Percentiles rank a stretch among this genome's conserved stretches.
phyloP scores from a whole-genome alignment of 2,113 vertebrate species.

The Maccullochella peelii region DNA sequence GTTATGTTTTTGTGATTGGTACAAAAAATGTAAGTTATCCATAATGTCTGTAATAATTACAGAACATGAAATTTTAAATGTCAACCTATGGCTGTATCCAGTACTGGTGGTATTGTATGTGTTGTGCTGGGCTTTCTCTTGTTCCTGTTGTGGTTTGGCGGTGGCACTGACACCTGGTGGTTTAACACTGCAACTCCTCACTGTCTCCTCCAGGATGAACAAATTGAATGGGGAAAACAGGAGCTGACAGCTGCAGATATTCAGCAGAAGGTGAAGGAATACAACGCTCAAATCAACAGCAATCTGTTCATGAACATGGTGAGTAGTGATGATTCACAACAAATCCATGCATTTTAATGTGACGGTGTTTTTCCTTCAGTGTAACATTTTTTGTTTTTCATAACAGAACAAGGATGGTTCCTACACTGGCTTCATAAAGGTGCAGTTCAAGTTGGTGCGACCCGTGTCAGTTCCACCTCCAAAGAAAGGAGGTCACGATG shows the following conservation, averaged over 20 bases:
- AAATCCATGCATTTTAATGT: background rate
- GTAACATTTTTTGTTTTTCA: background rate
- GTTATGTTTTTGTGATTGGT: background rate
- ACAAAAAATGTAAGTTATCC: background rate
- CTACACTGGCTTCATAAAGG: constrained; percentile 97
- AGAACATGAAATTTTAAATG: background rate
- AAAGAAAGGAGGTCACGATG: constrained; percentile 84
- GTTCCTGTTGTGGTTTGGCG: constrained; percentile 3
- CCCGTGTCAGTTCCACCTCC: constrained; percentile 91
- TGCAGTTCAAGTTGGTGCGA: constrained; percentile 93
- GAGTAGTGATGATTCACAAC: constrained; percentile 40
- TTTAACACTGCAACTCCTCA: constrained; percentile 38
- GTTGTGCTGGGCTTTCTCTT: background rate
- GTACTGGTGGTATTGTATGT: background rate
- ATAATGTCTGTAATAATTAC: background rate
- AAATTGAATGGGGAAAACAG: constrained; percentile 86
- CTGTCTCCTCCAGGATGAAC: constrained; percentile 87
- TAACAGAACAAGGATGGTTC: constrained; percentile 93
- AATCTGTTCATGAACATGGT: constrained; percentile 98
- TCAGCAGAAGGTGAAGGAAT: constrained; percentile 94
- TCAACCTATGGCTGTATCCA: background rate
- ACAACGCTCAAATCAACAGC: constrained; percentile 96
- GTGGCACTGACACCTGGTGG: constrained; percentile 62
- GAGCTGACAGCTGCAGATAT: constrained; percentile 87
- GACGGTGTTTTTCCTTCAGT: background rate